Conservation (phyloP, 2,888 invertebrate genomes). For the Drosophila putrida region DNA sequence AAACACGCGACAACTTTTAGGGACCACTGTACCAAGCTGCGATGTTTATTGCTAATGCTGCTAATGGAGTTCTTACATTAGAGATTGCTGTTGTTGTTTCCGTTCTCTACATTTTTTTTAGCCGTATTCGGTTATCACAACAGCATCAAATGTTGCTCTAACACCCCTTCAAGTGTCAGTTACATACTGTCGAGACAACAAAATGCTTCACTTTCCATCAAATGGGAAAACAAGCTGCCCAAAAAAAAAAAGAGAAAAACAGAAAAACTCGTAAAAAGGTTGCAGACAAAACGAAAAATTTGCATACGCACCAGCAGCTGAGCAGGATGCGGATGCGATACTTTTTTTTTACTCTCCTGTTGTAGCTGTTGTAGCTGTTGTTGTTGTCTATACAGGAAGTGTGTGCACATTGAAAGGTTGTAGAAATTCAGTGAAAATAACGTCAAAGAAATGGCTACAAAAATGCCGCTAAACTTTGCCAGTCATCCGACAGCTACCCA, state of each 20-base stretch:
- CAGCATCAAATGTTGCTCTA: slow-evolving; percentile 74
- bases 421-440: slow-evolving; percentile 49
- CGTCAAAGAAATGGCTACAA: slow-evolving; percentile 66
- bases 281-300: slow-evolving; percentile 68
- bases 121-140: slow-evolving; percentile 60
- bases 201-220: slow-evolving; percentile 72
- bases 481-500: slow-evolving; percentile 67
- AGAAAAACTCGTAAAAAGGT: slow-evolving; percentile 67
- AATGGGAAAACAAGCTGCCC: slow-evolving; percentile 42
- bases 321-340: slow-evolving; percentile 55
- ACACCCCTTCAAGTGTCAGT: slow-evolving; percentile 81
- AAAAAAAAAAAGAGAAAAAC: slow-evolving; percentile 20
- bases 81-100: slow-evolving; percentile 42
- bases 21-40: slow-evolving; percentile 25
- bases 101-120: slow-evolving; percentile 36
- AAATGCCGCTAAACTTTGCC: slow-evolving; percentile 67
- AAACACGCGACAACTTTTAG: slow-evolving; percentile 68
- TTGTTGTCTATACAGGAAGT: slow-evolving; percentile 79
- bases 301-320: slow-evolving; percentile 70
- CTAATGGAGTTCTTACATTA: slow-evolving; percentile 80
- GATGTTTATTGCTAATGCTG: slow-evolving; percentile 58
- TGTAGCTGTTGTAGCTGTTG: slow-evolving; percentile 38
- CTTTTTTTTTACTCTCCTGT: slow-evolving; percentile 41
- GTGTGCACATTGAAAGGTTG: slow-evolving; percentile 63
- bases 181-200: slow-evolving; percentile 80